phyloP scores from a whole-genome alignment of 2,797 vertebrate species.

The Gephyroberyx darwinii region DNA sequence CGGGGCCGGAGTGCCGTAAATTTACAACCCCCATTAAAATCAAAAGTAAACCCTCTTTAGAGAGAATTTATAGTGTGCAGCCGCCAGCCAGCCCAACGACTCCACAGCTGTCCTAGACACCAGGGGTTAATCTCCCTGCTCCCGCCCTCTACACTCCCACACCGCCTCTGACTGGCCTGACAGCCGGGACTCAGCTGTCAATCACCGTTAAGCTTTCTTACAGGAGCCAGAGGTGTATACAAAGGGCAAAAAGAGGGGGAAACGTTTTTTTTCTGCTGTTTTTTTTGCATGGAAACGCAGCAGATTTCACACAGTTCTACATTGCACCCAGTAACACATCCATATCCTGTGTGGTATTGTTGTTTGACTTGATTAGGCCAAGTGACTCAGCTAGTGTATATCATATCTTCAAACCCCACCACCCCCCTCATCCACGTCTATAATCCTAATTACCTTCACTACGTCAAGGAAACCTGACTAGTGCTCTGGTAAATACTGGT shows the following conservation, averaged over 20 bases:
- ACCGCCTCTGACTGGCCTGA: conserved; percentile 64
- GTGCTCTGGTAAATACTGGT: conserved; percentile 56
- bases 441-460: conserved; percentile 55
- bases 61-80: conserved; percentile 80
- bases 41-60: conserved; percentile 83
- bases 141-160: conserved; percentile 59
- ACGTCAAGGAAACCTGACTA: conserved; percentile 50
- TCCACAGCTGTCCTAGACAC: conserved; percentile 76
- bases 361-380: conserved; percentile 54
- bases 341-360: background rate
- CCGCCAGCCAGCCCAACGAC: conserved; percentile 65
- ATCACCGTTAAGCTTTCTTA: conserved; percentile 67
- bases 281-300: background rate
- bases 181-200: conserved; percentile 56
- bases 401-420: conserved; percentile 41
- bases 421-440: conserved; percentile 31
- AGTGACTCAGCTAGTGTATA: conserved; percentile 48
- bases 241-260: background rate
- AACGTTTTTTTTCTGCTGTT: background rate
- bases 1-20: conserved; percentile 65
- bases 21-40: conserved; percentile 83
- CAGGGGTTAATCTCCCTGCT: conserved; percentile 67
- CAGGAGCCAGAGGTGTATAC: conserved; percentile 49
- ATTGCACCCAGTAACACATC: conserved; percentile 19
- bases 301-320: conserved; percentile 58